These are phyloP conservation scores for Drosophila atripex DNA, from an alignment of 2,888 invertebrate species.

Conservation along the genomic window DNA sequence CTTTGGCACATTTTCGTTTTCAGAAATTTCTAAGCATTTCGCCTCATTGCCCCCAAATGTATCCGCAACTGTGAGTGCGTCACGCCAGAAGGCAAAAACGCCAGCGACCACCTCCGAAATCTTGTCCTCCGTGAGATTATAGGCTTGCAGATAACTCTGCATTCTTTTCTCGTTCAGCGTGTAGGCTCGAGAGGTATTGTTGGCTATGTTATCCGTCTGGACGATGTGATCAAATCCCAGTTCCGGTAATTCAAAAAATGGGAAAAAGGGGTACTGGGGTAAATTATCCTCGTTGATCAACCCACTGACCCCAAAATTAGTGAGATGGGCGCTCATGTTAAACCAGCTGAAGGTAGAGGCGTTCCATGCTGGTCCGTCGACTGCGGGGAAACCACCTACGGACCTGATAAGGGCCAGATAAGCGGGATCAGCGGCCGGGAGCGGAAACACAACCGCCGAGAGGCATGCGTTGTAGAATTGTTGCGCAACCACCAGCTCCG, in stretches of 20 bases:
- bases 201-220: slow-evolving; percentile 76
- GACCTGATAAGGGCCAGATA: slow-evolving; percentile 74
- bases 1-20: accelerated
- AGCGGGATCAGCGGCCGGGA: slow-evolving; percentile 66
- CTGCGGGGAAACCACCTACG: slow-evolving; percentile 82
- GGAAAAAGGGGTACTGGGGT: slow-evolving; percentile 71
- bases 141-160: slow-evolving; percentile 68
- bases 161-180: slow-evolving; percentile 72
- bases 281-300: slow-evolving; percentile 69
- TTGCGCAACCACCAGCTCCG: slow-evolving; percentile 72
- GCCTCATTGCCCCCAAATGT: slow-evolving; percentile 53
- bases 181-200: slow-evolving; percentile 74
- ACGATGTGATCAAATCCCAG: slow-evolving; percentile 79
- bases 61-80: slow-evolving; percentile 56
- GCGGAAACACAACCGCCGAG: slow-evolving; percentile 68
- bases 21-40: slow-evolving; percentile 42
- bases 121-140: slow-evolving; percentile 61
- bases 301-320: slow-evolving; percentile 68
- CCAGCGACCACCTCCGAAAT: slow-evolving; percentile 58
- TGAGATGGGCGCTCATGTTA: slow-evolving; percentile 81
- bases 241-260: slow-evolving; percentile 77
- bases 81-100: slow-evolving; percentile 74
- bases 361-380: slow-evolving; percentile 73
- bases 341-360: slow-evolving; percentile 79
- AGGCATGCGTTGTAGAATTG: slow-evolving; percentile 74